These are phyloP conservation scores for Mohoua ochrocephala DNA, from an alignment of 2,113 vertebrate species.

Conservation along the genomic window DNA sequence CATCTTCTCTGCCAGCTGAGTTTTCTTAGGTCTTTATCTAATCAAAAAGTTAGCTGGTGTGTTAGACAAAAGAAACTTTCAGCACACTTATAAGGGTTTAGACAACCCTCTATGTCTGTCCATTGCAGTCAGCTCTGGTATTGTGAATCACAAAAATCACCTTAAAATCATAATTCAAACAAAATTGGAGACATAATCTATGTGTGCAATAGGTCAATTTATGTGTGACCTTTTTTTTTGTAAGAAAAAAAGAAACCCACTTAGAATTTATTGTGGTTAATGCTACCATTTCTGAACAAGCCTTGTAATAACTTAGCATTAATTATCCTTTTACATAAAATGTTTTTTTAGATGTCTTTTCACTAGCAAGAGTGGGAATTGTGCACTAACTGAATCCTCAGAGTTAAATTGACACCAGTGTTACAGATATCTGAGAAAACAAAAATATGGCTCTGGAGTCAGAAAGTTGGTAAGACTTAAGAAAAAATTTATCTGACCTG, in stretches of 20 bases:
- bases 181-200: neutral
- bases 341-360: neutral
- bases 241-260: neutral
- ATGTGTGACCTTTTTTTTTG: neutral
- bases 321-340: neutral
- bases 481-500: neutral
- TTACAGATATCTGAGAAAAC: neutral
- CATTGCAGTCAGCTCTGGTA: neutral
- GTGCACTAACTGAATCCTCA: neutral
- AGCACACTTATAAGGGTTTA: neutral
- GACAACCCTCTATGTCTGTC: neutral
- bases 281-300: neutral
- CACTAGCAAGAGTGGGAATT: neutral
- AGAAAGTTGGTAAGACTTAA: neutral
- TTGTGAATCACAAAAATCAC: neutral
- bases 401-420: neutral
- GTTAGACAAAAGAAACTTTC: constrained; percentile 43
- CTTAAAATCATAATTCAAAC: neutral
- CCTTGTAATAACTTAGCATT: neutral
- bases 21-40: constrained; percentile 52
- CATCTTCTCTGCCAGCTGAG: constrained; percentile 22
- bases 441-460: neutral
- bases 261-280: neutral
- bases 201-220: neutral
- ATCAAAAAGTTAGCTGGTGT: constrained; percentile 21